Evolutionary conservation across 2,888 invertebrate genomes (phyloP).

Genomic region (Hemithea aestivaria): DNA sequence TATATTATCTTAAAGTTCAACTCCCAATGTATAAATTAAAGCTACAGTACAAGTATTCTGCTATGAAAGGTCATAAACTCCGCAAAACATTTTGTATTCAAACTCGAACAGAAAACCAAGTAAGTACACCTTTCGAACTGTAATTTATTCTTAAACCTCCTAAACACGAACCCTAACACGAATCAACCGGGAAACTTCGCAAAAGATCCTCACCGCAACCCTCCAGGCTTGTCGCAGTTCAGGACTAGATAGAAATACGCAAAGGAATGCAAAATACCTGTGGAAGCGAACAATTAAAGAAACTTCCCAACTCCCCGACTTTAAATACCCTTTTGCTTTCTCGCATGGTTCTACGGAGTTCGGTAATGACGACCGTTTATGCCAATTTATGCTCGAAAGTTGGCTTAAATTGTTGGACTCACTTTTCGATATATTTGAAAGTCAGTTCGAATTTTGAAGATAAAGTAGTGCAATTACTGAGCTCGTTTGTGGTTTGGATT

Average conservation of each 20-base stretch:
- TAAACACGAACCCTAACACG: slow-evolving; percentile 6
- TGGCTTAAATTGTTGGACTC: slow-evolving; percentile 25
- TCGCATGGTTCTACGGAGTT: slow-evolving; percentile 23
- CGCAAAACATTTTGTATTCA: no score
- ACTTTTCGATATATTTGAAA: slow-evolving; percentile 28
- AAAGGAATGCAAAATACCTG: slow-evolving; percentile 39
- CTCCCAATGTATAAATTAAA: no score
- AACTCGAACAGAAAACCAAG: no score
- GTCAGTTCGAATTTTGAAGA: slow-evolving; percentile 21
- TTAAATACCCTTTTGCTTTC: slow-evolving; percentile 39
- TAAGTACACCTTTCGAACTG: no score
- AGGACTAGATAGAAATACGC: slow-evolving; percentile 19
- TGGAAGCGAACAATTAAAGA: slow-evolving; percentile 36
- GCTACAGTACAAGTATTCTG: no score
- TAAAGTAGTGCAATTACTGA: slow-evolving; percentile 17
- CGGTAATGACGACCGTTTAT: slow-evolving; percentile 40
- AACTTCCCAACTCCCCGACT: slow-evolving; percentile 34
- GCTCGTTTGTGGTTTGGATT: slow-evolving; percentile 4
- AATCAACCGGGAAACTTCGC: slow-evolving; percentile 2
- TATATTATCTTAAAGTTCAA: no score
- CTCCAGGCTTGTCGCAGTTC: slow-evolving; percentile 17
- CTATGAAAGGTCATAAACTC: no score
- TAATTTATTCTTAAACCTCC: not conserved
- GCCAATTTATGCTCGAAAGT: slow-evolving; percentile 41
- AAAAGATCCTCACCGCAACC: slow-evolving; percentile 10